Base-by-base conservation (phyloP, 2,797 vertebrate species). In the Gobionotothen gibberifrons region DNA sequence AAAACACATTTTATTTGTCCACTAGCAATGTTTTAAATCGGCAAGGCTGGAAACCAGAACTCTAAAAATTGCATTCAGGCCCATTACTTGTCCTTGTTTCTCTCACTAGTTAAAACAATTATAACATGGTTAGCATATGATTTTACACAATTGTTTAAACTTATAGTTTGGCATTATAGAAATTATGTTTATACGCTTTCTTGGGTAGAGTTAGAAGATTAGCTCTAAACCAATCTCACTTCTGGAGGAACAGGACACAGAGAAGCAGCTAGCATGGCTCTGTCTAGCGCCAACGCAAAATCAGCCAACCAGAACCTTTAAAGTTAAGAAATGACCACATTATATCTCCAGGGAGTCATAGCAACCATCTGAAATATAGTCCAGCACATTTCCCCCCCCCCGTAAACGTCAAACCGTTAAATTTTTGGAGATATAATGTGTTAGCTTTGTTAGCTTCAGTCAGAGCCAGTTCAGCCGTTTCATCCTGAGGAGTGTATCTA, bases 11-110 rank as follows among this genome's bases (percentile, higher is more conserved):
- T 62, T 21, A 43, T 52, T 43, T 4, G 29, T 67, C 43, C 51
- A 40, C 56, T 59, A 21, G 53, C 2, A 6, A 58, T 32, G n/a
- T 40, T 69, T 47, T 19, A 21, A 52, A 49, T 70, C 42, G 42
- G 47, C 70, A 36, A 59, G 12, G 15, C 48, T 32, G 46, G 7
- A 57, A 72, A 60, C 8, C 9, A 52, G 19, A 12, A 13, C 42
- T 39, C 42, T 54, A 0, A 43, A 59, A 52, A 49, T 17, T n/a
- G 21, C 26, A 52, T 4, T 57, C 29, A 69, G 15, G 17, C 13
- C 52, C 42, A 22, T 22, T 17, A 42, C 1, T 69, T 69, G 48
- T 15, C 12, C 21, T 26, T 7, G 8, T 54, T 43, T 57, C 19
- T n/a, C n/a, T 53, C 29, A 43, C 12, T 5, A 29, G n/a, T 46